Evolutionary conservation across 2,888 invertebrate genomes (phyloP).

Genomic region (Schizotus pectinicornis): DNA sequence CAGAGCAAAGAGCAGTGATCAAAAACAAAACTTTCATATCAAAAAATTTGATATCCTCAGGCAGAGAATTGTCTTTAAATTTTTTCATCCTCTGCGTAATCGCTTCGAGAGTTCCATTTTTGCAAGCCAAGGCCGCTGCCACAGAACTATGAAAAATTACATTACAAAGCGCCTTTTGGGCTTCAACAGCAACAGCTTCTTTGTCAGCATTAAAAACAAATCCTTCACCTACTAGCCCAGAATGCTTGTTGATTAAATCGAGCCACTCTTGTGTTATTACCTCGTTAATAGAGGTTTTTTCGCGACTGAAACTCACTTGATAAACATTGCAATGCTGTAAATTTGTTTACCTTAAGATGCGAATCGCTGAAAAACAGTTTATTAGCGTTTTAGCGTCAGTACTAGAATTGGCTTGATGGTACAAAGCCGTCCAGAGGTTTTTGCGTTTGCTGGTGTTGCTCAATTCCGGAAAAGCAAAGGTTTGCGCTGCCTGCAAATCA

Average conservation of each 20-base stretch:
- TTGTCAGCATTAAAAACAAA: slow-evolving; percentile 57
- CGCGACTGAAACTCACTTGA: slow-evolving; percentile 68
- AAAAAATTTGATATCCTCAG: slow-evolving; percentile 79
- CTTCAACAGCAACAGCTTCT: slow-evolving; percentile 72
- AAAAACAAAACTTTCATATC: slow-evolving; percentile 90
- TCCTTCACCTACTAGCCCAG: slow-evolving; percentile 63
- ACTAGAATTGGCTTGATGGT: slow-evolving; percentile 63
- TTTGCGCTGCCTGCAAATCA: slow-evolving; percentile 61
- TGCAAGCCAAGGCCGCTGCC: slow-evolving; percentile 66
- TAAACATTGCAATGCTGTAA: background rate
- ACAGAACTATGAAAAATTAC: slow-evolving; percentile 77
- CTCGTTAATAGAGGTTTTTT: slow-evolving; percentile 74
- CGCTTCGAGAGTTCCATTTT: slow-evolving; percentile 72
- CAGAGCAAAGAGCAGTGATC: slow-evolving; percentile 80
- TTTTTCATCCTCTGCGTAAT: slow-evolving; percentile 74
- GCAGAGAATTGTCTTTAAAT: slow-evolving; percentile 62
- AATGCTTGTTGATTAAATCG: slow-evolving; percentile 69
- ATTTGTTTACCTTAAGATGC: slow-evolving; percentile 69
- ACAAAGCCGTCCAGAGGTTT: slow-evolving; percentile 68
- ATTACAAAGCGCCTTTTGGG: slow-evolving; percentile 89
- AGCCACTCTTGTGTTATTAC: slow-evolving; percentile 74
- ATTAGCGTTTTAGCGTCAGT: slow-evolving; percentile 58
- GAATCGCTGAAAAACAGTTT: slow-evolving; percentile 66
- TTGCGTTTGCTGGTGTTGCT: slow-evolving; percentile 62
- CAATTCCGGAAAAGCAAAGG: slow-evolving; percentile 68